These are phyloP conservation scores for Pseudomyrmex concolor DNA, from an alignment of 1,140 invertebrate species.

Conservation along the genomic window DNA sequence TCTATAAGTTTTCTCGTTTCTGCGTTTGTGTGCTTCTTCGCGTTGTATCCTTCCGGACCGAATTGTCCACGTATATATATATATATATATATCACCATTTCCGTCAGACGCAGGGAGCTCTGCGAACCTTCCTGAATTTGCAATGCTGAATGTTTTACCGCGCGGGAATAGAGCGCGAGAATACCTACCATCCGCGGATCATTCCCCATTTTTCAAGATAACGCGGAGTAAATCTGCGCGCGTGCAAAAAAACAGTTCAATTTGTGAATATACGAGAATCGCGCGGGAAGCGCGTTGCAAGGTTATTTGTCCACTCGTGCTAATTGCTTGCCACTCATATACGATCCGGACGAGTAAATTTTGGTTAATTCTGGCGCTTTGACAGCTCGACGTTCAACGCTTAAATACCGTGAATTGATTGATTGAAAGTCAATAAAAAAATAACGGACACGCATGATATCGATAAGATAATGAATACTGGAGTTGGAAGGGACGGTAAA, in stretches of 20 bases:
- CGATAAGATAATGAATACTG: not conserved
- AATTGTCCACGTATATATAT: conserved; percentile 14
- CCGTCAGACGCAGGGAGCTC: not conserved
- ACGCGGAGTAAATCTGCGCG: not conserved
- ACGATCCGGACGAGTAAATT: conserved; percentile 35
- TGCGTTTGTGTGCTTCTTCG: conserved; percentile 43
- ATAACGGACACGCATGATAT: conserved; percentile 19
- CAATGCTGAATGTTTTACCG: not conserved
- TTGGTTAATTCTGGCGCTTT: conserved; percentile 11
- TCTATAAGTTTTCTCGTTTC: conserved; percentile 70
- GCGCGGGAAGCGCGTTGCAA: conserved; percentile 9
- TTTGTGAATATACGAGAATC: conserved; percentile 5
- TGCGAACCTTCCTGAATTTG: conserved; percentile 7
- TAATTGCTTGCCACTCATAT: conserved; percentile 51
- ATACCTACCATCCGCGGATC: not conserved
- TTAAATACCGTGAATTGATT: conserved; percentile 50
- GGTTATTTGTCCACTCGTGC: conserved; percentile 28
- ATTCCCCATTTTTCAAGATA: conserved; percentile 4
- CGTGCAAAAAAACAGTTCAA: not conserved
- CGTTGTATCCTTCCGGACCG: conserved; percentile 16
- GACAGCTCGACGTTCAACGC: conserved; percentile 40
- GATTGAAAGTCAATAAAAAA: conserved; percentile 45
- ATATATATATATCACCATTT: not conserved
- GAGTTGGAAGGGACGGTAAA: not conserved
- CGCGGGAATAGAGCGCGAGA: not conserved